phyloP scores from a whole-genome alignment of 35 echinoderm and acorn worm genomes.

The Apostichopus californicus region DNA sequence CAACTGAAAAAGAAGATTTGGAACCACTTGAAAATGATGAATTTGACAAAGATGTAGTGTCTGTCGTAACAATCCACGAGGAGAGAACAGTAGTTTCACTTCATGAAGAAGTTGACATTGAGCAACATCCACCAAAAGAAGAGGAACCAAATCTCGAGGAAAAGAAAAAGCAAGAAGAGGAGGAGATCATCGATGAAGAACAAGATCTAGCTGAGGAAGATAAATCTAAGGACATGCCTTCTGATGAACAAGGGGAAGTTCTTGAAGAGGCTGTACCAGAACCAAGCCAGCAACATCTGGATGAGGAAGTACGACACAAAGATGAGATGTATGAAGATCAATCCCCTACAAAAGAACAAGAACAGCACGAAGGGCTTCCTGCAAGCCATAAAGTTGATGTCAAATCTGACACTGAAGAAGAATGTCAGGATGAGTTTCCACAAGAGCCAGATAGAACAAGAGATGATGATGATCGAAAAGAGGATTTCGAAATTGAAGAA shows the following conservation, averaged over 20 bases:
- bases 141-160: constrained; percentile 1
- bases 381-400: neutral
- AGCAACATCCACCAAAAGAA: neutral
- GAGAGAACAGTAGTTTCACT: neutral
- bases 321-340: neutral
- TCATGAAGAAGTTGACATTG: constrained; percentile 2
- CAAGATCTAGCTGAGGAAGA: neutral
- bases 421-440: constrained; percentile 33
- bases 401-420: neutral
- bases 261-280: neutral
- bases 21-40: neutral
- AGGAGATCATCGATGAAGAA: neutral
- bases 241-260: neutral
- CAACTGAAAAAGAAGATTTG: neutral
- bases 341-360: constrained; percentile 18
- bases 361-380: neutral
- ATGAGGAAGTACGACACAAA: neutral
- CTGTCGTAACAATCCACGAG: neutral
- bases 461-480: neutral
- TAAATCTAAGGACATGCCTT: neutral
- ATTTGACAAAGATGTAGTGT: neutral
- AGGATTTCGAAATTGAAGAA: neutral
- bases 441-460: neutral
- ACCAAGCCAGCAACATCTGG: constrained; percentile 37
- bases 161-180: neutral